phyloP scores from a whole-genome alignment of 2,888 invertebrate species.

The Hemicrepidius hirtus region DNA sequence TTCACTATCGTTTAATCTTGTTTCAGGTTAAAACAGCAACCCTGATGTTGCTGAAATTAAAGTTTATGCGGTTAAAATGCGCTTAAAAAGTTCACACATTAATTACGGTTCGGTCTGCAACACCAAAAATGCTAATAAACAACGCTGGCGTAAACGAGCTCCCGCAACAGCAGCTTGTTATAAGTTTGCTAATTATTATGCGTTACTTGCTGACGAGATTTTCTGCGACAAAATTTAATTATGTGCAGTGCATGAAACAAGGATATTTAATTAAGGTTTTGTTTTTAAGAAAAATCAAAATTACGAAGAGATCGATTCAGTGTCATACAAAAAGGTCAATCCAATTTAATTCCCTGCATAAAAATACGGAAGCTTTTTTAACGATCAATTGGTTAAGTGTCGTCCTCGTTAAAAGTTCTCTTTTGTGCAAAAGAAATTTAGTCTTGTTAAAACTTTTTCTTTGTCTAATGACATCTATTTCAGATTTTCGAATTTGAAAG shows the following conservation, averaged over 20 bases:
- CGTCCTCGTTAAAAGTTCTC: conserved; percentile 17
- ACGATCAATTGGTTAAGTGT: neutral
- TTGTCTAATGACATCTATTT: neutral
- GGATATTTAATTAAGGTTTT: neutral
- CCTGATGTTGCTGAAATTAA: conserved; percentile 18
- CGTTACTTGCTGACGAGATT: conserved; percentile 13
- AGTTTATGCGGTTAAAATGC: conserved; percentile 26
- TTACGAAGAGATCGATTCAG: no score
- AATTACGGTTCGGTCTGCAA: conserved; percentile 30
- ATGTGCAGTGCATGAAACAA: conserved; percentile 1
- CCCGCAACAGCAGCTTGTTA: conserved; percentile 19
- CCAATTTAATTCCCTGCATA: no score
- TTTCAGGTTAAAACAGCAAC: conserved; percentile 5
- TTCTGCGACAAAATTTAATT: conserved; percentile 18
- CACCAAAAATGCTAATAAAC: conserved; percentile 31
- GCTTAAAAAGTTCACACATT: conserved; percentile 38
- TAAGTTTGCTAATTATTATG: conserved; percentile 27
- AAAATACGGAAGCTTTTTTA: neutral
- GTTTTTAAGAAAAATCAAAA: no score
- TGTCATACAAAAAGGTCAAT: no score
- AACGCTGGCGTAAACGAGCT: conserved; percentile 22
- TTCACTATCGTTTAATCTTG: conserved; percentile 8
- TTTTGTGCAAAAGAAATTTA: conserved; percentile 24
- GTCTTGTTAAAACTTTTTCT: conserved; percentile 25
- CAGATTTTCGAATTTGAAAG: conserved; percentile 2